Base-by-base conservation (phyloP, 1,140 invertebrate species). In the Thereuonema tuberculata region DNA sequence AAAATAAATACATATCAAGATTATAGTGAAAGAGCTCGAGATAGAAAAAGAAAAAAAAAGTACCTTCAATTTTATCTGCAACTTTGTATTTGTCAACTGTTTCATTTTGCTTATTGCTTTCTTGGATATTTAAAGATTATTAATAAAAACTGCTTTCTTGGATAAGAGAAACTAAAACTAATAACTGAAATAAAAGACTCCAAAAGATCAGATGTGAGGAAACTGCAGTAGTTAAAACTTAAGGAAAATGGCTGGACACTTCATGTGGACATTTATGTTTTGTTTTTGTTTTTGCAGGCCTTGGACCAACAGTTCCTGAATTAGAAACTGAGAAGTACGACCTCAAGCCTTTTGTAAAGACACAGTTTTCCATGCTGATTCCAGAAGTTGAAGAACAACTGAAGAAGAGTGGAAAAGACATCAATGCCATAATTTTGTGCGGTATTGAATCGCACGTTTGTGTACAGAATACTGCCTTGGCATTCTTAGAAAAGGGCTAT, bases 401-500 rank as follows among this genome's bases (percentile, higher is more conserved):
- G 28, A 68, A 68, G 58, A 55, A 66, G 24, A 60, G 67, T 23
- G 1, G 21, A n/a, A 5, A n/a, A 63, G 17, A 63, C 17, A 63
- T 77, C 2, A 74, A 81, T 59, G 76, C 76, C 17, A 69, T 84
- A 29, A 66, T 84, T 29, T 63, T 84, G 0, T 84, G 81, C 72
- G 83, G 83, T 3, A 85, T 84, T 63, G 83, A 84, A 67, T 74
- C 80, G 3, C 83, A 84, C 68, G 83, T 80, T 2, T 84, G 83
- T 69, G 75, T 84, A 2, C 78, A 80, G 63, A 77, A 80, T 62
- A 84, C 81, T 29, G 74, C 76, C 1, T 65, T 84, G 17, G 77
- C 80, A 67, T 69, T 83, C 2, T 59, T 81, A 9, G 76, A 80
- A 57, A 71, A 72, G 60, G 76, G 77, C 3, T 77, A 73, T 65